Conservation (phyloP, 2,888 invertebrate species). For the Lithophane semibrunnea region DNA sequence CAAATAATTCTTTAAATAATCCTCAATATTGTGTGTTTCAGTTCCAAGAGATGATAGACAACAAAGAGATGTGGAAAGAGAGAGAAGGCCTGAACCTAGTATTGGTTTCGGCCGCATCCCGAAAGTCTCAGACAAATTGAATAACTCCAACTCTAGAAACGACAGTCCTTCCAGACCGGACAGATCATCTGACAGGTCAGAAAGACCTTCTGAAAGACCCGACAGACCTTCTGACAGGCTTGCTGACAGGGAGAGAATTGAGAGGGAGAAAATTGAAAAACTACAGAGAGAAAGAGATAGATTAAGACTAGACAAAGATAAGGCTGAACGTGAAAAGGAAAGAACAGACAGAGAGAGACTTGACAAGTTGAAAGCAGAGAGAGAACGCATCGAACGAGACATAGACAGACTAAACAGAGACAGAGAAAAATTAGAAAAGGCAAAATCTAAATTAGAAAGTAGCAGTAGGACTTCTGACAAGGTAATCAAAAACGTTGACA, state of each 20-base stretch:
- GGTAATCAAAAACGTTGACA: constrained; percentile 71
- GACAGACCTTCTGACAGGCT: constrained; percentile 40
- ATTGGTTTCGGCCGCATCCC: constrained; percentile 87
- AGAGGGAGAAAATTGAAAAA: constrained; percentile 73
- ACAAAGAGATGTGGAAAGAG: constrained; percentile 78
- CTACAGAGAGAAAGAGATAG: constrained; percentile 70
- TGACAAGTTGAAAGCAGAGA: constrained; percentile 84
- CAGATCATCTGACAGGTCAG: constrained; percentile 56
- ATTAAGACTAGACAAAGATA: constrained; percentile 68
- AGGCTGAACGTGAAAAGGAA: constrained; percentile 77
- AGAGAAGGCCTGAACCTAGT: constrained; percentile 77
- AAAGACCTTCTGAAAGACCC: constrained; percentile 70
- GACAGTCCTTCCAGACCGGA: constrained; percentile 70
- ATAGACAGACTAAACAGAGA: constrained; percentile 83
- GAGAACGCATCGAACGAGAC: constrained; percentile 85
- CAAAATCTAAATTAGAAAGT: constrained; percentile 81
- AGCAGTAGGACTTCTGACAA: constrained; percentile 72
- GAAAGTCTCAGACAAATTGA: constrained; percentile 85
- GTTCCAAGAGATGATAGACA: constrained; percentile 74
- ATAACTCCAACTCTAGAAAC: constrained; percentile 68
- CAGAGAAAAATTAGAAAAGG: constrained; percentile 83
- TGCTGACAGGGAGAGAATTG: constrained; percentile 72
- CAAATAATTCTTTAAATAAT: constrained; percentile 20
- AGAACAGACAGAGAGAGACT: constrained; percentile 81
- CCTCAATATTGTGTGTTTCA: constrained; percentile 65